These are phyloP conservation scores for Drosophila dives DNA, from an alignment of 2,888 invertebrate species.

Conservation along the genomic window DNA sequence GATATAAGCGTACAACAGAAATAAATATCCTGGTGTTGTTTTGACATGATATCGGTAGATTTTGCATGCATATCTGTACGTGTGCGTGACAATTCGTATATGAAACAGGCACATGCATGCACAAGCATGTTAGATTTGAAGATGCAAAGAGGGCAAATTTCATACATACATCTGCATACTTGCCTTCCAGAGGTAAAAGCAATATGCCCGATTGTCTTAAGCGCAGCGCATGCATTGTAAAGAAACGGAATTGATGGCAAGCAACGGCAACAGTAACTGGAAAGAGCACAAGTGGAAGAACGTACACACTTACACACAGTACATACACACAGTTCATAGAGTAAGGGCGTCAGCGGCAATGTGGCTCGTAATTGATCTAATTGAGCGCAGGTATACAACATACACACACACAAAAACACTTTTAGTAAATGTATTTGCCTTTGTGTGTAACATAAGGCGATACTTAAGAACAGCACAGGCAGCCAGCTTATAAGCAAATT, in stretches of 20 bases:
- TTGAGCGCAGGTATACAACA: constrained; percentile 69
- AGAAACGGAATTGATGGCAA: constrained; percentile 41
- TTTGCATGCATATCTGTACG: constrained; percentile 35
- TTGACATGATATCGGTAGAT: constrained; percentile 14
- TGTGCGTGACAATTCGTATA: constrained; percentile 29
- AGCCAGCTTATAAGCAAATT: constrained; percentile 51
- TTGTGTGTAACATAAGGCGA: constrained; percentile 24
- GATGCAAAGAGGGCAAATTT: constrained; percentile 11
- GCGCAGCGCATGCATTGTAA: constrained; percentile 43
- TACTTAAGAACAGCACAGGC: constrained; percentile 34
- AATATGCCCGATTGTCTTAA: constrained; percentile 42
- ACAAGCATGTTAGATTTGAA: constrained; percentile 32
- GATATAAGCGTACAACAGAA: not conserved
- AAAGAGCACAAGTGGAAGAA: constrained; percentile 39
- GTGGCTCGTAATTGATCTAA: constrained; percentile 74
- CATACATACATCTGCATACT: constrained; percentile 24
- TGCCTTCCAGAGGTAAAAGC: constrained; percentile 25
- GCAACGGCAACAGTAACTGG: constrained; percentile 25
- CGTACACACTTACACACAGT: not conserved
- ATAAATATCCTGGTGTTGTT: constrained; percentile 3
- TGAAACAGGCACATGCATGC: constrained; percentile 19
- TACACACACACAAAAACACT: not conserved
- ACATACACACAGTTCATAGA: constrained; percentile 18
- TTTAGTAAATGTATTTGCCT: not conserved
- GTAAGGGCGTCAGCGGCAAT: constrained; percentile 71